Conservation (phyloP, 2,113 vertebrate genomes). For the Menidia beryllina region DNA sequence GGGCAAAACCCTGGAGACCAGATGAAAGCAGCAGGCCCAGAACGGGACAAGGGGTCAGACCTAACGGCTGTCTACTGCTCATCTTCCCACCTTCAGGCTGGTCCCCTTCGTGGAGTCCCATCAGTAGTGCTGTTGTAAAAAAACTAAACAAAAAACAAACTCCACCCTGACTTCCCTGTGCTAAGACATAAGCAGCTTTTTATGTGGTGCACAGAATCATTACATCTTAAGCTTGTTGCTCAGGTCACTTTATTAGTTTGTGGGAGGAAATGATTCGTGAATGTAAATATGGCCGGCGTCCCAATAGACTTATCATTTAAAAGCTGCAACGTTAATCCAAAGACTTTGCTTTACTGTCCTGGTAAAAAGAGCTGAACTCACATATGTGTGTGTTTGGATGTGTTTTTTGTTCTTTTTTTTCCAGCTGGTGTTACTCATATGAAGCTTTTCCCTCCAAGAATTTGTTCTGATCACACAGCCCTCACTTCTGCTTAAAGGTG, state of each 20-base stretch:
- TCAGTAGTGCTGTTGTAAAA: constrained; percentile 8
- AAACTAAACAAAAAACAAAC: no score
- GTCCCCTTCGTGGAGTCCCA: constrained; percentile 24
- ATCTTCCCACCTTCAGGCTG: constrained; percentile 9
- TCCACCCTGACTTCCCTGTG: not conserved
- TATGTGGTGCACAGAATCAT: not conserved
- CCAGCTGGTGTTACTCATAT: no score
- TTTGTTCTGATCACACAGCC: not conserved
- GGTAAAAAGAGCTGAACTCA: not conserved
- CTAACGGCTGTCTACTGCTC: not conserved
- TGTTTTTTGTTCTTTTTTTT: no score
- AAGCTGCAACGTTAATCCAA: not conserved
- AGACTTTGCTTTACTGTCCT: constrained; percentile 4
- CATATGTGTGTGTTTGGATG: no score
- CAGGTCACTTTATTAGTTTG: constrained; percentile 39
- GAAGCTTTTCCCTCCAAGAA: no score
- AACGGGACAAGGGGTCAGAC: constrained; percentile 33
- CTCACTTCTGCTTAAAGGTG: constrained; percentile 38
- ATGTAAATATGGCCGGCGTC: constrained; percentile 55
- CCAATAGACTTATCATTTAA: not conserved
- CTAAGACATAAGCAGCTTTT: not conserved
- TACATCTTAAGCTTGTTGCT: constrained; percentile 37
- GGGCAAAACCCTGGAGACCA: constrained; percentile 90
- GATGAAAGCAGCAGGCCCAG: constrained; percentile 79
- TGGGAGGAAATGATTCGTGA: constrained; percentile 33